A percentile compares a stretch with the other conserved stretches of the same genome.
Evolutionary conservation across 2,113 vertebrate species (phyloP).

Genomic region (Lepisosteus oculatus): DNA sequence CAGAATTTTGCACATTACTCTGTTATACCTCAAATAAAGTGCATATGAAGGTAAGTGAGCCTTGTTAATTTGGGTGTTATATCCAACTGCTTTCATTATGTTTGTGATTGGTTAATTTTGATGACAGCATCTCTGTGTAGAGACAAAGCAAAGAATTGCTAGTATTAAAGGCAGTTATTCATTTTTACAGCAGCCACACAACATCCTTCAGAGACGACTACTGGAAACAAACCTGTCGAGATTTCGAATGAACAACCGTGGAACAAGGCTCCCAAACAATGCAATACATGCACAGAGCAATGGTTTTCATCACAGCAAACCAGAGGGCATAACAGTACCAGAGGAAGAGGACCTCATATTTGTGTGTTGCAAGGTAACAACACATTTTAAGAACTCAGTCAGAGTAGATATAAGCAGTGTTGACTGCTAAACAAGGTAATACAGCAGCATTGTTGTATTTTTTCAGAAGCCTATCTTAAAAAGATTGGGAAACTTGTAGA

Average conservation of each 20-base stretch:
- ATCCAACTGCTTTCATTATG: constrained; percentile 4
- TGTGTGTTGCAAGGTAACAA: constrained; percentile 73
- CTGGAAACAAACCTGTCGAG: constrained; percentile 79
- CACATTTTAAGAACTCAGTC: neutral
- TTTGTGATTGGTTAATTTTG: too few species aligned
- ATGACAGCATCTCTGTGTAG: too few species aligned
- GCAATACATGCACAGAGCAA: constrained; percentile 41
- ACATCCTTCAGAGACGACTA: constrained; percentile 81
- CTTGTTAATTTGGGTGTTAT: too few species aligned
- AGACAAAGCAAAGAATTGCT: too few species aligned
- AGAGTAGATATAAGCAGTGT: neutral
- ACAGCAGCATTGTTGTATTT: too few species aligned
- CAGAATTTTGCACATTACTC: too few species aligned
- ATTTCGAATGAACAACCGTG: constrained; percentile 55
- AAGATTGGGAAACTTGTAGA: too few species aligned
- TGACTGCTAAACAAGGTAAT: neutral
- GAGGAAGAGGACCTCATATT: constrained; percentile 70
- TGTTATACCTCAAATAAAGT: too few species aligned
- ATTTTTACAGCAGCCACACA: constrained; percentile 77
- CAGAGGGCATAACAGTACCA: constrained; percentile 46
- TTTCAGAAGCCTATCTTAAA: too few species aligned
- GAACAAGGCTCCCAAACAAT: constrained; percentile 55
- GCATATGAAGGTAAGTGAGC: too few species aligned
- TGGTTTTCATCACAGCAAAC: constrained; percentile 53
- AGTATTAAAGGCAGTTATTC: constrained; percentile 2